phyloP scores from a whole-genome alignment of 2,888 invertebrate genomes.

The Drosophila peninsularis region DNA sequence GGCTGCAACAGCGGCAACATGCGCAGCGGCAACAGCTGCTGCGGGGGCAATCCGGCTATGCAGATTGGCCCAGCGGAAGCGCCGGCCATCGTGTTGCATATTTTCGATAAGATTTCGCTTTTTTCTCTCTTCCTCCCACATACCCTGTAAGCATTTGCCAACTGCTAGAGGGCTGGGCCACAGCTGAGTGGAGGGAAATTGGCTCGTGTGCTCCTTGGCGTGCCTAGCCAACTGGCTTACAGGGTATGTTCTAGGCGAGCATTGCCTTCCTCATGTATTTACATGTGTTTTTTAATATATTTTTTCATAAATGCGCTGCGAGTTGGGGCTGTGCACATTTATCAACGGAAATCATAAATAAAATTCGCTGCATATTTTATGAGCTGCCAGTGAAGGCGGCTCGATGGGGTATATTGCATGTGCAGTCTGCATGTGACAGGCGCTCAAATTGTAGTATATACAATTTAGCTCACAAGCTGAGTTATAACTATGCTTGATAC shows the following conservation, averaged over 20 bases:
- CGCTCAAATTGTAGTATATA: background rate
- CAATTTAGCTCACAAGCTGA: no score
- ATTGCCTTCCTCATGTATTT: background rate
- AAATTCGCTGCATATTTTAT: constrained; percentile 69
- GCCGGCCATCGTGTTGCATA: constrained; percentile 45
- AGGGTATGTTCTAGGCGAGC: constrained; percentile 11
- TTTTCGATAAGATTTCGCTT: constrained; percentile 60
- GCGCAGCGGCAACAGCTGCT: constrained; percentile 25
- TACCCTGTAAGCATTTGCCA: background rate
- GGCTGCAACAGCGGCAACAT: constrained; percentile 39
- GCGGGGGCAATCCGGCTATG: constrained; percentile 19
- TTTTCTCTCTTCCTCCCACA: constrained; percentile 7
- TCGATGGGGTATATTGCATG: constrained; percentile 29
- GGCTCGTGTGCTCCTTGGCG: background rate
- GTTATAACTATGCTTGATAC: no score
- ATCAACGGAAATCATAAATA: constrained; percentile 82
- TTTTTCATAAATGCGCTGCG: constrained; percentile 36
- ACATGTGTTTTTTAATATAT: constrained; percentile 2
- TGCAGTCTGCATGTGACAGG: background rate
- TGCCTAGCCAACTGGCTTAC: background rate
- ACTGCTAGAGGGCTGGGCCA: no score
- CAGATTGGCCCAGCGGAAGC: constrained; percentile 24
- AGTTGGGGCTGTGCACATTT: constrained; percentile 55
- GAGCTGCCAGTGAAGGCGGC: constrained; percentile 18
- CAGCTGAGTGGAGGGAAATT: background rate